Percentiles rank a stretch among this genome's conserved stretches.
These are phyloP conservation scores for Periplaneta americana DNA, from an alignment of 1,140 invertebrate species.

Conservation along the genomic window DNA sequence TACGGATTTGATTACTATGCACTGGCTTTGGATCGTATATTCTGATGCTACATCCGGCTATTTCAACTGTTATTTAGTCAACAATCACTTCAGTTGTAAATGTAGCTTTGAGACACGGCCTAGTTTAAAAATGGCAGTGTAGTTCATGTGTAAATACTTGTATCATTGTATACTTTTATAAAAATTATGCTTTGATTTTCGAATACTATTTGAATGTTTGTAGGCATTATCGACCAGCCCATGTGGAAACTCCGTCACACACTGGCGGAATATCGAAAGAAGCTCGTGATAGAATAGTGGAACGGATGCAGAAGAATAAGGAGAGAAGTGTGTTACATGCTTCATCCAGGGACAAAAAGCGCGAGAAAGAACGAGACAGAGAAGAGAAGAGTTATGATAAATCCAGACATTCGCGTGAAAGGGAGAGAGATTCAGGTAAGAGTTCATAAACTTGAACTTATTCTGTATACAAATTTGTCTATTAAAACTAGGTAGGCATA, in stretches of 20 bases:
- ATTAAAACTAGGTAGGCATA: too few species aligned
- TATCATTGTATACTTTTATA: too few species aligned
- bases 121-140: too few species aligned
- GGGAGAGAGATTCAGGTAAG: slow-evolving; percentile 20
- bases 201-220: neutral
- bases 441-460: neutral
- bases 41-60: too few species aligned
- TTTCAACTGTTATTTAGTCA: too few species aligned
- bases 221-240: slow-evolving; percentile 68
- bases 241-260: slow-evolving; percentile 87
- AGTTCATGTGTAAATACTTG: too few species aligned
- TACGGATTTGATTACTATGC: too few species aligned
- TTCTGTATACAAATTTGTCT: neutral
- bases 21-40: too few species aligned
- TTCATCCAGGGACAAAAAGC: slow-evolving; percentile 42
- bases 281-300: slow-evolving; percentile 63
- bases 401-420: slow-evolving; percentile 26
- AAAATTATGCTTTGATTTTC: neutral
- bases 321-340: slow-evolving; percentile 45
- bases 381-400: slow-evolving; percentile 16
- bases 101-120: too few species aligned
- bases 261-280: slow-evolving; percentile 84
- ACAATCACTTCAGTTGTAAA: too few species aligned
- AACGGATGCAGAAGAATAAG: slow-evolving; percentile 53
- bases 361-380: neutral